Conservation (phyloP, 2,797 vertebrate genomes). For the Pipistrellus kuhlii region DNA sequence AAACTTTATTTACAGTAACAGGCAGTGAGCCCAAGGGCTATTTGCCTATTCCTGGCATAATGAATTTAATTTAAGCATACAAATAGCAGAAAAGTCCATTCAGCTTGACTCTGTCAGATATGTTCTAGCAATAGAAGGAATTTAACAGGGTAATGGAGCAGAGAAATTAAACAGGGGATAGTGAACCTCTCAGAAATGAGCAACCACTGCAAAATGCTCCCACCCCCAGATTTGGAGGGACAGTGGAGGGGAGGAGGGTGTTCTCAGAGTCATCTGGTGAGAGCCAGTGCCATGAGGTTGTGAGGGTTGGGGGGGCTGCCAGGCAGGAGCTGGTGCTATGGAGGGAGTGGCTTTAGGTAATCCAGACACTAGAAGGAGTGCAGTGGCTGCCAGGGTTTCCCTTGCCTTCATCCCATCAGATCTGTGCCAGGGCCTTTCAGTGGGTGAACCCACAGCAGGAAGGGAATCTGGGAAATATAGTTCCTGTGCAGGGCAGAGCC, state of each 20-base stretch:
- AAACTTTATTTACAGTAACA: constrained; percentile 17
- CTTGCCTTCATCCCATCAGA: background rate
- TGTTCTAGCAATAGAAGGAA: background rate
- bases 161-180: background rate
- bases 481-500: background rate
- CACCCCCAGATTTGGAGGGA: background rate
- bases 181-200: background rate
- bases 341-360: background rate
- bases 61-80: background rate
- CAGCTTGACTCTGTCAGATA: background rate
- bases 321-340: background rate
- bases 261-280: background rate
- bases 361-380: background rate
- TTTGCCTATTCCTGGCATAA: background rate
- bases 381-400: background rate
- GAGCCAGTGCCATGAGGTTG: background rate
- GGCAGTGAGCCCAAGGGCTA: background rate
- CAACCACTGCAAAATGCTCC: background rate
- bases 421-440: background rate
- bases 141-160: background rate
- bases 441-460: background rate
- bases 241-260: background rate
- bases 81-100: background rate
- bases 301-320: too few relatives aligned
- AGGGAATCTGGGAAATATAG: background rate